Evolutionary conservation across 2,888 invertebrate genomes (phyloP), one percentile per base, ranked within the genome.

Genomic region (Actias luna): DNA sequence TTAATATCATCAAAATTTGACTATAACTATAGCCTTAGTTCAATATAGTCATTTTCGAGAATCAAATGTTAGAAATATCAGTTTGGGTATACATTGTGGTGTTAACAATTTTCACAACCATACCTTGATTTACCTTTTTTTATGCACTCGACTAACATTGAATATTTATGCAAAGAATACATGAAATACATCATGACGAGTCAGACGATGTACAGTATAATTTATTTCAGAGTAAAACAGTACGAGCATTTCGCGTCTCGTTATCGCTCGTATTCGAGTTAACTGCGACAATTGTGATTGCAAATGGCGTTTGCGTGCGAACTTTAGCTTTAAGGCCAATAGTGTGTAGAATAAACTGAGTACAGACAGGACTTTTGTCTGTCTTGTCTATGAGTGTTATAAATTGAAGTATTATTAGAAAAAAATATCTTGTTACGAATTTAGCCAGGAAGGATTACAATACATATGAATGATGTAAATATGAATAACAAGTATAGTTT

Each of bases 261-360:
- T 80, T 90, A 90, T 90, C 88, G 78, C 82, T 75, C 79, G 79
- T 76, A 80, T 75, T 83, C 84, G 87, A 89, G 89, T 90, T 89
- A 85, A 91, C 88, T 85, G 85, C 78, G 88, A 89, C 89, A 88
- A 84, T 84, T 85, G 82, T 83, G 89, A 89, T 89, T 89, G 82
- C 77, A 73, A 79, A 80, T 75, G 79, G 81, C 79, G 83, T 87
- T 83, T 78, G 79, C 78, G 77, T 79, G 78, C 83, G 78, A 81
- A 77, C 81, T 80, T 83, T 75, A 74, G 71, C 73, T 71, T 75
- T 82, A 80, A 79, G 80, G 8, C 3, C 25, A 27, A 52, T 52
- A 52, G 16, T 5, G 58, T 72, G 59, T 39, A 77, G 83, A 83
- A 27, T 73, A 72, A 59, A 18, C 1, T 12, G 46, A 59, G 16